These are phyloP conservation scores for Seira ritae DNA, from an alignment of 2,888 invertebrate species.

Conservation along the genomic window DNA sequence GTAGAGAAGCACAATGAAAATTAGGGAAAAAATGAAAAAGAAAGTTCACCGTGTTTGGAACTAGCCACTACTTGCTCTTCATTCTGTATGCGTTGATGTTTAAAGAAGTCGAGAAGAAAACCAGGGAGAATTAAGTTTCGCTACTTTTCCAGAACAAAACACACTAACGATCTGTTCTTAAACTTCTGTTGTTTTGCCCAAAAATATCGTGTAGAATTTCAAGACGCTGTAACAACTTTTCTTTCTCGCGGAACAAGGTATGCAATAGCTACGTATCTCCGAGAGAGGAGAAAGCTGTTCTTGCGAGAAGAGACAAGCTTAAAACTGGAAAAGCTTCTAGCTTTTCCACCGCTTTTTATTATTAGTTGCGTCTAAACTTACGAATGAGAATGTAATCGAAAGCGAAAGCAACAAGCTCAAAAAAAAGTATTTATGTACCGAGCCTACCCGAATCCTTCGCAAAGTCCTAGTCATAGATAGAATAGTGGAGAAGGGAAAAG, in stretches of 20 bases:
- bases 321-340: not conserved
- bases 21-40: no score
- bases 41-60: no score
- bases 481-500: no score
- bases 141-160: not conserved
- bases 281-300: not conserved
- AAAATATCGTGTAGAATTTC: not conserved
- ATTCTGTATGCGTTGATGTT: no score
- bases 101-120: no score
- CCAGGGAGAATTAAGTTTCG: not conserved
- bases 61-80: no score
- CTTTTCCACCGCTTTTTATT: not conserved
- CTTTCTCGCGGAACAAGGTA: no score
- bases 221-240: no score
- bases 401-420: conserved; percentile 63
- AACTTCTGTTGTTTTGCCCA: not conserved
- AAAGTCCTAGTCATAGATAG: no score
- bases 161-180: not conserved
- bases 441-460: conserved; percentile 49
- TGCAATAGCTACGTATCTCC: no score
- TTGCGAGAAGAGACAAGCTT: not conserved
- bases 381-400: not conserved
- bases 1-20: no score
- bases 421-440: conserved; percentile 44
- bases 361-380: not conserved